Conservation (phyloP, 2,888 invertebrate species). For the Plagodis dolabraria region DNA sequence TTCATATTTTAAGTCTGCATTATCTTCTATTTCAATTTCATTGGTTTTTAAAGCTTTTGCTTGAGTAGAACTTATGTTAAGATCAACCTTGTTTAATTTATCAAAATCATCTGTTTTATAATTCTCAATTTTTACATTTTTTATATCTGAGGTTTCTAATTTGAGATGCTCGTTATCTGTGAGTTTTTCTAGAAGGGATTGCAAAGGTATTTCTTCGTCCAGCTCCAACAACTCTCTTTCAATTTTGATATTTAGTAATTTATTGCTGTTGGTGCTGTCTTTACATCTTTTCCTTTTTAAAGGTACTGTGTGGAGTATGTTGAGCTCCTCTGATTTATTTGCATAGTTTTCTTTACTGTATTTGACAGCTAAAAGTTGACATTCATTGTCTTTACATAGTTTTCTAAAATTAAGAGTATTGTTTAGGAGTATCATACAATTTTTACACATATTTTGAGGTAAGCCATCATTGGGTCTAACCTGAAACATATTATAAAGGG, state of each 20-base stretch:
- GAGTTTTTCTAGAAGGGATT: slow-evolving; percentile 4
- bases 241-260: slow-evolving; percentile 5
- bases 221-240: slow-evolving; percentile 3
- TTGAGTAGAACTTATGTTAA: no score
- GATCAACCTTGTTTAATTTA: no score
- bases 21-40: background rate
- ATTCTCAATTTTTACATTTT: background rate
- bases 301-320: no score
- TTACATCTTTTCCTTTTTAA: slow-evolving; percentile 2
- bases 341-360: slow-evolving; percentile 18
- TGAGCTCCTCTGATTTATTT: slow-evolving; percentile 8
- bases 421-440: slow-evolving; percentile 44
- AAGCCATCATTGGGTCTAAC: slow-evolving; percentile 49
- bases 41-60: background rate
- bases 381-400: slow-evolving; percentile 49
- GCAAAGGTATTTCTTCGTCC: slow-evolving; percentile 37
- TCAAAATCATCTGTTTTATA: background rate
- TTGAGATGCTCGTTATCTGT: background rate
- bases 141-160: no score
- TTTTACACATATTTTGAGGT: slow-evolving; percentile 56
- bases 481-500: slow-evolving; percentile 39
- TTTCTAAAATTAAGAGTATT: slow-evolving; percentile 50
- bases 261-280: background rate
- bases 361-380: slow-evolving; percentile 31
- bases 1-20: slow-evolving; percentile 11